Conservation (phyloP, 2,888 invertebrate genomes). For the Physocephala rufipes region DNA sequence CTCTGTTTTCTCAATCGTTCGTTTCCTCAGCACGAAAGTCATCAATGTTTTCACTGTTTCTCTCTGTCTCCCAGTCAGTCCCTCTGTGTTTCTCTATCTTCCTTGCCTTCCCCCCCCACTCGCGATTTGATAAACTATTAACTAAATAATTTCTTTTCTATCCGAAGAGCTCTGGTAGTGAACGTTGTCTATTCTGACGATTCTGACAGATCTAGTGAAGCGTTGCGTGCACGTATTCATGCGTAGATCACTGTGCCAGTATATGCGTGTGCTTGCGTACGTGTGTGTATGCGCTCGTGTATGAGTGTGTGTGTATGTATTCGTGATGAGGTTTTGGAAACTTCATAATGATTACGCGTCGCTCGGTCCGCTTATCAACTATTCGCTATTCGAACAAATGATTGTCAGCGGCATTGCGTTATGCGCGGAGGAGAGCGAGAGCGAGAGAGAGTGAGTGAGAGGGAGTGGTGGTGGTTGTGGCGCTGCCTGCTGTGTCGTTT, state of each 20-base stretch:
- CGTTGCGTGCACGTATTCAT: conserved; percentile 14
- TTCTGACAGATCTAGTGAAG: not conserved
- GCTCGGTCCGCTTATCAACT: conserved; percentile 48
- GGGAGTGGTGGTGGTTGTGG: too few relatives aligned
- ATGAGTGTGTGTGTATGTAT: conserved; percentile 32
- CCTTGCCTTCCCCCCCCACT: conserved; percentile 47
- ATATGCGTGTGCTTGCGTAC: not conserved
- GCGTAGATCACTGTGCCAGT: too few relatives aligned
- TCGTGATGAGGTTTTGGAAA: conserved; percentile 22
- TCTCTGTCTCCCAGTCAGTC: not conserved
- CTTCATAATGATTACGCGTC: conserved; percentile 35
- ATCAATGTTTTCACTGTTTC: not conserved
- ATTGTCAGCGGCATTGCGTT: conserved; percentile 7
- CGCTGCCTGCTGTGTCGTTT: conserved; percentile 44
- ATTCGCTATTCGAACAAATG: conserved; percentile 41
- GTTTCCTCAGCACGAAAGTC: too few relatives aligned
- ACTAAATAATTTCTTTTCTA: not conserved
- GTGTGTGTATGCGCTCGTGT: not conserved
- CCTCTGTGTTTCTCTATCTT: not conserved
- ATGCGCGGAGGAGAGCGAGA: not conserved
- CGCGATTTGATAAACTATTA: conserved; percentile 38
- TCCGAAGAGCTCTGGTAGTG: not conserved
- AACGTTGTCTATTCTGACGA: not conserved
- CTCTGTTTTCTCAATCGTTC: too few relatives aligned
- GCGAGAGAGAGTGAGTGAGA: too few relatives aligned